These are phyloP conservation scores for Diplazon laetatorius DNA, from an alignment of 2,888 invertebrate species.

Conservation along the genomic window DNA sequence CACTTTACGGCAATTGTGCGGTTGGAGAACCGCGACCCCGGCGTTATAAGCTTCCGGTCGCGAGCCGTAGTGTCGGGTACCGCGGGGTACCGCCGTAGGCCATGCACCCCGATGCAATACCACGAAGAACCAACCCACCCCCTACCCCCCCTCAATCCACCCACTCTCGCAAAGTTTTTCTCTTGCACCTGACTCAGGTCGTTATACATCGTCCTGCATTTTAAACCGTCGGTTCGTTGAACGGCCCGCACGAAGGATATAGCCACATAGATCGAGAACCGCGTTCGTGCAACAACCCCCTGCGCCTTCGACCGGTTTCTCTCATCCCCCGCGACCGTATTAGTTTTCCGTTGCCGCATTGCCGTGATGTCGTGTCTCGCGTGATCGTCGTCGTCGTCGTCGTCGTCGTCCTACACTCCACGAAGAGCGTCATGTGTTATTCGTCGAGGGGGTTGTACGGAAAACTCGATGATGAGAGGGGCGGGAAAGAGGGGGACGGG, in stretches of 20 bases:
- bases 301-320: not conserved
- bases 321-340: not conserved
- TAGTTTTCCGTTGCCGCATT: slow-evolving; percentile 74
- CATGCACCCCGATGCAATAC: slow-evolving; percentile 44
- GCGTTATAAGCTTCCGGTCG: not conserved
- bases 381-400: slow-evolving; percentile 62
- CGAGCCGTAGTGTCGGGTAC: not conserved
- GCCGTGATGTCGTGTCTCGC: slow-evolving; percentile 77
- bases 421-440: not conserved
- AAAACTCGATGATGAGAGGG: slow-evolving; percentile 27
- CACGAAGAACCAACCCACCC: not conserved
- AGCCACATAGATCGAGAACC: too few relatives aligned
- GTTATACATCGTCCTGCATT: slow-evolving; percentile 24
- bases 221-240: slow-evolving; percentile 1
- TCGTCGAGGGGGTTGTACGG: not conserved
- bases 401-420: slow-evolving; percentile 13
- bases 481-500: too few relatives aligned
- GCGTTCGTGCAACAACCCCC: slow-evolving; percentile 20
- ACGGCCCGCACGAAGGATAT: slow-evolving; percentile 9
- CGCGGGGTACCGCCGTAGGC: slow-evolving; percentile 38
- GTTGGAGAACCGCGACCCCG: not conserved
- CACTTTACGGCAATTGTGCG: not conserved
- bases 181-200: not conserved
- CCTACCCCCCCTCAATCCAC: too few relatives aligned
- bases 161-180: slow-evolving; percentile 44